phyloP scores from a whole-genome alignment of 2,113 vertebrate species.

The Menidia beryllina region DNA sequence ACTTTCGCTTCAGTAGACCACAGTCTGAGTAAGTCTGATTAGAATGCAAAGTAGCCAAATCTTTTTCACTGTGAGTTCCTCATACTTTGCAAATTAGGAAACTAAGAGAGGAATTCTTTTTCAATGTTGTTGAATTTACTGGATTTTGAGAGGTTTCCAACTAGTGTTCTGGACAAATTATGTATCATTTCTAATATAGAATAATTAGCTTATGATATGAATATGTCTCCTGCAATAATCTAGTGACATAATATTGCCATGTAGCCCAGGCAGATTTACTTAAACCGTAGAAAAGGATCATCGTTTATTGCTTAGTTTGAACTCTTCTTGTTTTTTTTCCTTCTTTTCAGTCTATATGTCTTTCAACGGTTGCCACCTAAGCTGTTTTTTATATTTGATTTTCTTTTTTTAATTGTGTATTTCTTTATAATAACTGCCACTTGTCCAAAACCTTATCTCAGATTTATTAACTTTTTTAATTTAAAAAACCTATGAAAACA shows the following conservation, averaged over 20 bases:
- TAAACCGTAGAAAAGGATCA: conserved; percentile 61
- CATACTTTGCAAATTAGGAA: conserved; percentile 13
- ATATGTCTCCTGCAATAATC: conserved; percentile 82
- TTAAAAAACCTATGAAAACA: conserved; percentile 7
- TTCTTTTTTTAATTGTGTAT: not conserved
- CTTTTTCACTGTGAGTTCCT: not conserved
- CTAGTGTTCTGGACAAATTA: not conserved
- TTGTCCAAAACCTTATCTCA: not conserved
- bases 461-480: conserved; percentile 1
- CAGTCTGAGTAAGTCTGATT: conserved; percentile 48
- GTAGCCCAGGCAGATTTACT: not conserved
- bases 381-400: not conserved
- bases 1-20: conserved; percentile 47
- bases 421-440: not conserved
- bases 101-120: not conserved
- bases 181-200: conserved; percentile 22
- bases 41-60: conserved; percentile 21
- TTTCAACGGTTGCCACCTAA: not conserved
- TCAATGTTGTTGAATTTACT: not conserved
- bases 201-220: conserved; percentile 87
- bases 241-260: conserved; percentile 39
- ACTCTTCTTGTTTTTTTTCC: not conserved
- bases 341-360: conserved; percentile 1
- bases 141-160: not conserved
- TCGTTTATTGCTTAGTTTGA: no score